Percentiles rank a stretch among this genome's conserved stretches.
Evolutionary conservation across 1,140 invertebrate genomes (phyloP).

Genomic region (Paraescarpia echinospica): DNA sequence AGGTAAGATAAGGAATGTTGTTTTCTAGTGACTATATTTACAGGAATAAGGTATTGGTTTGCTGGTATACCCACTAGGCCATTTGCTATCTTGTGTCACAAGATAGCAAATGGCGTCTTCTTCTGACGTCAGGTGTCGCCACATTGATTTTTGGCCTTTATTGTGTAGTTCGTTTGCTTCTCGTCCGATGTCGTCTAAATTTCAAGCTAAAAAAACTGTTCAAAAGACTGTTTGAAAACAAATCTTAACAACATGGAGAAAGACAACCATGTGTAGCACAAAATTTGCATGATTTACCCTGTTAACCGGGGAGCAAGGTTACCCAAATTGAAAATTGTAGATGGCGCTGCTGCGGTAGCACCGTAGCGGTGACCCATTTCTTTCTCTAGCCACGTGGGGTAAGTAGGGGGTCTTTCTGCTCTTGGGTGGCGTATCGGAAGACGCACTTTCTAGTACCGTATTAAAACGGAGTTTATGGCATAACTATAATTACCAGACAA

Average conservation of each 20-base stretch:
- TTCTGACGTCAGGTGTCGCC: conserved; percentile 18
- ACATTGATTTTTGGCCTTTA: conserved; percentile 33
- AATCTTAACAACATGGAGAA: too few relatives aligned
- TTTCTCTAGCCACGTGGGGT: not conserved
- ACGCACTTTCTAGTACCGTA: not conserved
- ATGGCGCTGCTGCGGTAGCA: not conserved
- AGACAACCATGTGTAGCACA: too few relatives aligned
- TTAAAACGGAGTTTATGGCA: not conserved
- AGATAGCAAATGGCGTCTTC: too few relatives aligned
- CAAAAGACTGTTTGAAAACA: not conserved
- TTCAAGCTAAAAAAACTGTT: not conserved
- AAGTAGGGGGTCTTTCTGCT: not conserved
- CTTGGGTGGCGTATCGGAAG: not conserved
- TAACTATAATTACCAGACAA: not conserved
- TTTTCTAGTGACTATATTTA: too few relatives aligned
- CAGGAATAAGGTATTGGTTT: too few relatives aligned
- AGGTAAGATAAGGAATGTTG: too few relatives aligned
- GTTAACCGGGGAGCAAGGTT: too few relatives aligned
- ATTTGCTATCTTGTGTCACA: too few relatives aligned
- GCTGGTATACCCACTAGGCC: too few relatives aligned
- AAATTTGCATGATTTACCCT: too few relatives aligned
- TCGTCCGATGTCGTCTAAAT: not conserved
- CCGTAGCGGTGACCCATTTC: too few relatives aligned
- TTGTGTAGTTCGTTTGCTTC: conserved; percentile 21
- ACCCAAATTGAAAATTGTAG: not conserved